These are phyloP conservation scores for Varanus salvator DNA, from an alignment of 2,113 vertebrate genomes.

Conservation along the genomic window DNA sequence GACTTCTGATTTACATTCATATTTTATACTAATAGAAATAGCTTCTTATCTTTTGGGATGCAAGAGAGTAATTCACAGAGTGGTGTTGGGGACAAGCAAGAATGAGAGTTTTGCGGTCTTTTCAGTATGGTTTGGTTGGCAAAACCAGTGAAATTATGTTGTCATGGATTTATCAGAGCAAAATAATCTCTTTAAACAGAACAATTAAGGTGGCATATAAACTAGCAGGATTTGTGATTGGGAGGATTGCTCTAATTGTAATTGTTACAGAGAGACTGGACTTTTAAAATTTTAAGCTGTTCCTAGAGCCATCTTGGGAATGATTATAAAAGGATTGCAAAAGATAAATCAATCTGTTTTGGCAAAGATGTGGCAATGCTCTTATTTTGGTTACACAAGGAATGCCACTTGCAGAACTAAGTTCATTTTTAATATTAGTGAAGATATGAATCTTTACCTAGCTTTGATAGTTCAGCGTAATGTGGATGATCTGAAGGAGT, in stretches of 20 bases:
- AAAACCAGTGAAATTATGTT: background rate
- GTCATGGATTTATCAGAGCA: background rate
- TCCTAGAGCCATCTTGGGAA: background rate
- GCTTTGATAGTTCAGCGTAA: background rate
- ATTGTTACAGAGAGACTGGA: background rate
- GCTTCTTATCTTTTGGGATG: slow-evolving; percentile 5
- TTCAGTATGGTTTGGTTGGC: background rate
- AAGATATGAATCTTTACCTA: background rate
- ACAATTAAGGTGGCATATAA: background rate
- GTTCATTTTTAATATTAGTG: background rate
- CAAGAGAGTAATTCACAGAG: slow-evolving; percentile 9
- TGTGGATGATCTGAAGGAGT: background rate
- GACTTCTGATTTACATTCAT: background rate
- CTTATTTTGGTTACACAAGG: background rate
- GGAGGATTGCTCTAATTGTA: background rate
- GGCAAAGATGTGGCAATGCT: background rate
- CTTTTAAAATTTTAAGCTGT: background rate
- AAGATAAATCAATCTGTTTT: background rate
- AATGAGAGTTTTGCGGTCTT: background rate
- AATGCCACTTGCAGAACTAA: background rate
- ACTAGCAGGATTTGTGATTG: background rate
- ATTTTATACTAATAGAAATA: background rate
- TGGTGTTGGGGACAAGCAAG: background rate
- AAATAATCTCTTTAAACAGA: background rate
- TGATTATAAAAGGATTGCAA: background rate